Base-by-base conservation (phyloP, 2,888 invertebrate genomes). In the Eudasyphora cyanicolor region DNA sequence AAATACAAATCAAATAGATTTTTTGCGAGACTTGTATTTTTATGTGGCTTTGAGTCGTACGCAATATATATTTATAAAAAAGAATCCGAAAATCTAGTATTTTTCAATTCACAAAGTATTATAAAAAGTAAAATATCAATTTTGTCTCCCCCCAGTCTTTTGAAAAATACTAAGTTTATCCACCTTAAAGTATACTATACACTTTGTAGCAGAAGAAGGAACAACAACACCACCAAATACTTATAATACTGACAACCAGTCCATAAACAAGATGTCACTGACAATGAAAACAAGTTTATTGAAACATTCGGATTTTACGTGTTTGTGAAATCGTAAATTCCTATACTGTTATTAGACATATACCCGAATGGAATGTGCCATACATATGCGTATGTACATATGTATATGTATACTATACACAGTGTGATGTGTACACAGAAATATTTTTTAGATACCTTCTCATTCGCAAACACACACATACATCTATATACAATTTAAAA, bases 231-330 rank as follows among this genome's bases (percentile, higher is more conserved):
- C 57, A 21, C 51, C 2, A 27, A 57, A 8, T 14, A n/a, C n/a
- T n/a, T n/a, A n/a, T n/a, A n/a, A n/a, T n/a, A n/a, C n/a, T n/a
- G 24, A 12, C 24, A 35, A 35, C 7, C 62, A 67, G 42, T 67
- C 24, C 35, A 24, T 42, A 70, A 29, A 73, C 51, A 42, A 54
- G 7, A 57, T 67, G 32, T 69, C 60, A 74, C 38, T 77, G 49
- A 32, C 10, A 51, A 51, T 51, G 69, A 76, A 75, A 82, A 54
- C 21, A 62, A 54, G 38, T 70, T 82, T 45, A 75, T 71, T 64
- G 70, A 71, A 78, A 75, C 67, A 77, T 77, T 77, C 62, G 24
- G 74, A 75, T 74, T 75, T 70, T 69, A 75, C 62, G 38, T 75
- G 70, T 54, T 42, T 49, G 29, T 51, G 69, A 67, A 54, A 69